Percentiles rank a stretch among this genome's conserved stretches.
Conservation (phyloP, 2,113 vertebrate species). For the Ptilonorhynchus violaceus region DNA sequence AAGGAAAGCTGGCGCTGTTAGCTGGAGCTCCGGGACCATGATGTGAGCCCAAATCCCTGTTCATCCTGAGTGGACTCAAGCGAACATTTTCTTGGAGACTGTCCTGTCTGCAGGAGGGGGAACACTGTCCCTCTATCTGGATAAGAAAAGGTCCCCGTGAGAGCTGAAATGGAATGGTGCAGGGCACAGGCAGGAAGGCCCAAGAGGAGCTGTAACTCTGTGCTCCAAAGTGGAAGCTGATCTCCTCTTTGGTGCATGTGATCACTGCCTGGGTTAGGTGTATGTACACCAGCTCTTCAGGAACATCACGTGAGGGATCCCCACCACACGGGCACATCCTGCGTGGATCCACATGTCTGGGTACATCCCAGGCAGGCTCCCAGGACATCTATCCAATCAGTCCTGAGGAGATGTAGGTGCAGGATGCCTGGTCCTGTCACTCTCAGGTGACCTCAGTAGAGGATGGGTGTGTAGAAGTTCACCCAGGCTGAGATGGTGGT, state of each 20-base stretch:
- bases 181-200: neutral
- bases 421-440: neutral
- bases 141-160: fast-evolving
- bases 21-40: neutral
- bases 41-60: fast-evolving
- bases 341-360: fast-evolving
- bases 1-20: neutral
- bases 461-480: neutral
- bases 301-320: fast-evolving
- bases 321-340: fast-evolving
- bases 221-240: neutral
- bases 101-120: neutral
- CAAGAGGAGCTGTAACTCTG: neutral
- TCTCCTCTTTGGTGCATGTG: neutral
- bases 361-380: neutral
- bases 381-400: neutral
- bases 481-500: neutral
- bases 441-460: neutral
- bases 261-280: neutral
- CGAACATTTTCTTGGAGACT: neutral
- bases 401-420: fast-evolving
- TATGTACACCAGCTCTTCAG: neutral
- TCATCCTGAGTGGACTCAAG: neutral
- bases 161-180: neutral
- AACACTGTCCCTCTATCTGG: neutral